phyloP scores from a whole-genome alignment of 2,888 invertebrate genomes.

The Geophilus truncorum region DNA sequence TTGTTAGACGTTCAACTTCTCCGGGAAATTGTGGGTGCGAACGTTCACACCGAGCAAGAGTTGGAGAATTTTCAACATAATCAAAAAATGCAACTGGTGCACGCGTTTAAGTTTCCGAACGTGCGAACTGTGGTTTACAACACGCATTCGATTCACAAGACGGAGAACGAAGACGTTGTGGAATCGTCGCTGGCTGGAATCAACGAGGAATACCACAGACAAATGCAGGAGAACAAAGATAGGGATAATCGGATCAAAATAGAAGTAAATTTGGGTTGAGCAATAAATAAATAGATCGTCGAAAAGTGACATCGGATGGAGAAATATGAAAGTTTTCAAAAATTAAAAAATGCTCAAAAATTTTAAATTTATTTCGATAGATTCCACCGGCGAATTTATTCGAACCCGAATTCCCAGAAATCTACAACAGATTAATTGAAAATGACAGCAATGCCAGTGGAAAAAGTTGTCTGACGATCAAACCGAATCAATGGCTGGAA shows the following conservation, averaged over 20 bases:
- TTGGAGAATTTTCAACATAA: neutral
- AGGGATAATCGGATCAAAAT: neutral
- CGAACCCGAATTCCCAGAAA: neutral
- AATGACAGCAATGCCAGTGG: neutral
- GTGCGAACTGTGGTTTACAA: neutral
- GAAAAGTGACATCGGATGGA: too few species aligned
- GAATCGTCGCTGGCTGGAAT: neutral
- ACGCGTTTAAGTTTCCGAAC: neutral
- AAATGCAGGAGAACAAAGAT: neutral
- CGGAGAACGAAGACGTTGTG: slow-evolving; percentile 18
- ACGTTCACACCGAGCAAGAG: neutral
- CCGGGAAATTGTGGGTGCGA: neutral
- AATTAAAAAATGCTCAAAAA: too few species aligned
- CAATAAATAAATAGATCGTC: too few species aligned
- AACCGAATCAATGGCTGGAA: neutral
- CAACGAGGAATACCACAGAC: neutral
- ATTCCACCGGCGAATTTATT: neutral
- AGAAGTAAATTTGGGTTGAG: neutral
- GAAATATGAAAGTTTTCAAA: too few species aligned
- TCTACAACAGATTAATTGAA: neutral
- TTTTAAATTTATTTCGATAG: too few species aligned
- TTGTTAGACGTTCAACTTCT: neutral
- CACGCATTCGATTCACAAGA: neutral
- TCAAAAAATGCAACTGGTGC: neutral
- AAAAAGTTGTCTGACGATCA: neutral